phyloP scores from a whole-genome alignment of 2,888 invertebrate genomes.

The Eilema griseolum region DNA sequence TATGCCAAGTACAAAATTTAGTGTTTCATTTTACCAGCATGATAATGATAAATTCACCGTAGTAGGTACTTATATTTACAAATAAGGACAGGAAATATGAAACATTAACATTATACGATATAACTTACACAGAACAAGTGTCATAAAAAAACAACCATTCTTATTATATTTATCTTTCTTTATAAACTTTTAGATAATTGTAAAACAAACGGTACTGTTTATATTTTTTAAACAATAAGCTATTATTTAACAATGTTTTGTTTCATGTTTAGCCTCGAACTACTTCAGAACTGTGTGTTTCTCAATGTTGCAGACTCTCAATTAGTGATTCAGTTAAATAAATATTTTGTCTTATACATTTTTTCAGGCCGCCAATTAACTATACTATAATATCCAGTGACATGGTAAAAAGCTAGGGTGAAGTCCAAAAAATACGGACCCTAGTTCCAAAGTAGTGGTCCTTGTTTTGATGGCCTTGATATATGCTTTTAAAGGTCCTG shows the following conservation, averaged over 20 bases:
- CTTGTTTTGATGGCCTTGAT: too few species aligned
- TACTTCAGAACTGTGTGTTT: not conserved
- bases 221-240: not conserved
- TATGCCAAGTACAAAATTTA: too few species aligned
- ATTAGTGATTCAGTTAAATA: too few species aligned
- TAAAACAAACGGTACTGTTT: not conserved
- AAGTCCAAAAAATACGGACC: too few species aligned
- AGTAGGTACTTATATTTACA: not conserved
- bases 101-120: not conserved
- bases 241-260: constrained; percentile 1
- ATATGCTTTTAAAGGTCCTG: too few species aligned
- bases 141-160: not conserved
- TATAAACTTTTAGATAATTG: not conserved
- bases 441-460: too few species aligned
- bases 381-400: too few species aligned
- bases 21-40: not conserved
- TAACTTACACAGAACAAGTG: not conserved
- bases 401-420: too few species aligned
- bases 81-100: not conserved
- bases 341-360: too few species aligned
- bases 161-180: not conserved
- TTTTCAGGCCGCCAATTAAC: too few species aligned
- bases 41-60: not conserved
- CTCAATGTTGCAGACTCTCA: not conserved
- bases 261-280: not conserved